These are phyloP conservation scores for Brachycybe producta DNA, from an alignment of 2,888 invertebrate genomes.

Conservation along the genomic window DNA sequence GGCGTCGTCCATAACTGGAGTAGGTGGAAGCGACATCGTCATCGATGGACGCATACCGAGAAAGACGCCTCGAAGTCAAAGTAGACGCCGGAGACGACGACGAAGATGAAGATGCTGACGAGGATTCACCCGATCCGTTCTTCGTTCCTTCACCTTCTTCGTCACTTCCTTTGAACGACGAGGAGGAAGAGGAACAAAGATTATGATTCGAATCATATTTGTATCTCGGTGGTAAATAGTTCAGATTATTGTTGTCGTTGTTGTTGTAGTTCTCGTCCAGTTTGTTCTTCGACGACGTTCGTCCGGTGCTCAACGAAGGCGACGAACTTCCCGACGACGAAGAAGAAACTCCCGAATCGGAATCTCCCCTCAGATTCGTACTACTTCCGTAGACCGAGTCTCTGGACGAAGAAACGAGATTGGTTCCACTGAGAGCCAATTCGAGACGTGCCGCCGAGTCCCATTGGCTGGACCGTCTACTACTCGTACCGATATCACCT, in stretches of 20 bases:
- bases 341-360: constrained; percentile 8
- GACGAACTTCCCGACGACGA: constrained; percentile 13
- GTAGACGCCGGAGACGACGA: not conserved
- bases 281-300: not conserved
- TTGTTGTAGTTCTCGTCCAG: constrained; percentile 9
- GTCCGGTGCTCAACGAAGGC: constrained; percentile 12
- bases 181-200: not conserved
- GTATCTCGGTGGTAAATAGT: too few relatives aligned
- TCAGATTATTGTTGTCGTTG: too few relatives aligned
- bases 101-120: not conserved
- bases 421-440: not conserved
- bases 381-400: not conserved
- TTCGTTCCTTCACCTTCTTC: not conserved
- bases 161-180: not conserved
- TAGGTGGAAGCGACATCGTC: not conserved
- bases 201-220: constrained; percentile 11
- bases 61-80: not conserved
- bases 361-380: not conserved
- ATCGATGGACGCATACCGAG: constrained; percentile 3
- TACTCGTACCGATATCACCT: not conserved
- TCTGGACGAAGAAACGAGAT: not conserved
- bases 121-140: not conserved
- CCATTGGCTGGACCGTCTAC: not conserved
- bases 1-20: not conserved
- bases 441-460: not conserved